A percentile compares a stretch with the other conserved stretches of the same genome.
Conservation (phyloP, 1,140 invertebrate genomes). For the Aphaenogaster ashmeadi region DNA sequence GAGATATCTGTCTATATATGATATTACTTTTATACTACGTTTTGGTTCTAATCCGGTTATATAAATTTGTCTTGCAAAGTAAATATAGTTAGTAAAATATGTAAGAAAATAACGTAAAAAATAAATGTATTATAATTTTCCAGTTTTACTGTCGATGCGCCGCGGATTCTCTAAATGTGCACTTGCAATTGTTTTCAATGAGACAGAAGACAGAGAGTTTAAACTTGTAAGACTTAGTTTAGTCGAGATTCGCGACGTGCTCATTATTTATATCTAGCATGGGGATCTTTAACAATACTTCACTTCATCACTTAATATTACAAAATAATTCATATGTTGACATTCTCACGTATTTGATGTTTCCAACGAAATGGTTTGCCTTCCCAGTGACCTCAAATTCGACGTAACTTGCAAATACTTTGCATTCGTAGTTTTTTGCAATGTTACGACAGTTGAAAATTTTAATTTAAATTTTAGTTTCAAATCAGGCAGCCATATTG, state of each 20-base stretch:
- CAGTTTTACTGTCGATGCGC: neutral
- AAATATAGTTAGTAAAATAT: neutral
- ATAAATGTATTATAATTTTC: slow-evolving; percentile 13
- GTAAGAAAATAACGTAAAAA: neutral
- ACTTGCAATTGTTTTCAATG: neutral
- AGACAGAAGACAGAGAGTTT: neutral
- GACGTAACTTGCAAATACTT: neutral
- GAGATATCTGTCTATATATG: neutral
- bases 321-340: neutral
- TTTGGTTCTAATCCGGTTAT: neutral
- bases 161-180: neutral
- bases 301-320: neutral
- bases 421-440: neutral
- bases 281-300: neutral
- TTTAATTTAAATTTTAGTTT: neutral
- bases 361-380: neutral
- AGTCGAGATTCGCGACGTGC: neutral
- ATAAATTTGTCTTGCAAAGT: no score
- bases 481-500: neutral
- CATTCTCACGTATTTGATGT: slow-evolving; percentile 12
- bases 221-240: neutral
- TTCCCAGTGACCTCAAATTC: neutral
- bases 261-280: neutral
- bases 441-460: neutral
- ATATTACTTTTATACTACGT: neutral